Base-by-base conservation (phyloP, 2,888 invertebrate genomes). In the Hemithea aestivaria region DNA sequence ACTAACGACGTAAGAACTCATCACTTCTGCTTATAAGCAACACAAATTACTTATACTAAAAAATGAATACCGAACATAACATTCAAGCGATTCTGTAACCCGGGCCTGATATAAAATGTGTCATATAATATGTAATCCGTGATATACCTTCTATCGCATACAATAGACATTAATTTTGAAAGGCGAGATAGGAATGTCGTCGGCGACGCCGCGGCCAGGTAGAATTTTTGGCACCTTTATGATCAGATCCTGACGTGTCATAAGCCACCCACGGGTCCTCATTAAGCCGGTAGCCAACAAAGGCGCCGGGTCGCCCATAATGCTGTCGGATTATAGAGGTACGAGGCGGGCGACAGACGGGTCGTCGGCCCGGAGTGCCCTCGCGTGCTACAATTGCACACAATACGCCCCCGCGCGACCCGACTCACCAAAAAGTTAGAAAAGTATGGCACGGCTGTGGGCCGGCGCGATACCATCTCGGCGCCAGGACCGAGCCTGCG, bases 201-300 rank as follows among this genome's bases (percentile, higher is more conserved):
- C 69, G 69, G 62, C 25, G 11, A 63, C 58, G 66, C 69, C 61
- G 65, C 61, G 54, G 61, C 69, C 85, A 85, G 85, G 85, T 87
- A 85, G 72, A 81, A 71, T 79, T 76, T 84, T 85, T 84, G 79
- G 80, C 84, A 81, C 83, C 81, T 84, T 83, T 82, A 81, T 80
- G 80, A 84, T 82, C 79, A 74, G 70, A 79, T 82, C 83, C 79
- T 79, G 79, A 73, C 81, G 73, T 82, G 77, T 84, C 82, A 82
- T 82, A 81, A 77, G 83, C 83, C 82, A 83, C 84, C 85, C 83
- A 84, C 83, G 77, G 73, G 63, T 65, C 69, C 76, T 79, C 78
- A 83, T 82, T 82, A 82, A 78, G 83, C 76, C 78, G 82, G 81
- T 80, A 81, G 81, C 71, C 70, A 70, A 81, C 83, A 83, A 84